A percentile compares a stretch with the other conserved stretches of the same genome.
These are phyloP conservation scores for Carabus problematicus DNA, from an alignment of 2,888 invertebrate genomes.

Conservation along the genomic window DNA sequence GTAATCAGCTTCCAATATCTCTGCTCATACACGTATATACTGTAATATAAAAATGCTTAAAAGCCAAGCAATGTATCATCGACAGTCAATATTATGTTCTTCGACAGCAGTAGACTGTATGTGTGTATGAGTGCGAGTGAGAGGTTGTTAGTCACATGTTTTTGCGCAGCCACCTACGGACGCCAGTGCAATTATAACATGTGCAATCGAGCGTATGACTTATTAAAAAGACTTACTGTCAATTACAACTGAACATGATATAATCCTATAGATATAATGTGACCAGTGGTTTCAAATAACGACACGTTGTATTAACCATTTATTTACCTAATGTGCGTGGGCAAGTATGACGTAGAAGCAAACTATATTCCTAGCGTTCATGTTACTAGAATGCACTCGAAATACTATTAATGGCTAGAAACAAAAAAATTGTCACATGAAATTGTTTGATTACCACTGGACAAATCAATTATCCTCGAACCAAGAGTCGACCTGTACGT, in stretches of 20 bases:
- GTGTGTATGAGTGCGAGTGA: slow-evolving; percentile 19
- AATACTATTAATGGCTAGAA: too few relatives aligned
- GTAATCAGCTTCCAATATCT: too few relatives aligned
- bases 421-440: too few relatives aligned
- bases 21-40: too few relatives aligned
- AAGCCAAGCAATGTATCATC: too few relatives aligned
- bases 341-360: slow-evolving; percentile 17
- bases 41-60: too few relatives aligned
- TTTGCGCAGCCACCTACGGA: slow-evolving; percentile 35
- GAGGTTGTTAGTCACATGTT: slow-evolving; percentile 31
- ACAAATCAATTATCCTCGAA: slow-evolving; percentile 6
- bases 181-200: slow-evolving; percentile 38
- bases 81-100: too few relatives aligned
- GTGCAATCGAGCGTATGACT: slow-evolving; percentile 42
- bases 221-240: slow-evolving; percentile 42
- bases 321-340: slow-evolving; percentile 30
- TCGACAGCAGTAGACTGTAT: neutral
- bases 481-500: neutral
- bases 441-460: slow-evolving; percentile 1
- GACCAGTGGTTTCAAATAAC: slow-evolving; percentile 31
- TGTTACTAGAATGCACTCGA: too few relatives aligned
- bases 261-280: slow-evolving; percentile 36
- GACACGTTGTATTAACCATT: slow-evolving; percentile 28
- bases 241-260: slow-evolving; percentile 38
- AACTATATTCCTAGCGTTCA: too few relatives aligned